phyloP scores from a whole-genome alignment of 2,113 vertebrate species.

The Spilogale gracilis region DNA sequence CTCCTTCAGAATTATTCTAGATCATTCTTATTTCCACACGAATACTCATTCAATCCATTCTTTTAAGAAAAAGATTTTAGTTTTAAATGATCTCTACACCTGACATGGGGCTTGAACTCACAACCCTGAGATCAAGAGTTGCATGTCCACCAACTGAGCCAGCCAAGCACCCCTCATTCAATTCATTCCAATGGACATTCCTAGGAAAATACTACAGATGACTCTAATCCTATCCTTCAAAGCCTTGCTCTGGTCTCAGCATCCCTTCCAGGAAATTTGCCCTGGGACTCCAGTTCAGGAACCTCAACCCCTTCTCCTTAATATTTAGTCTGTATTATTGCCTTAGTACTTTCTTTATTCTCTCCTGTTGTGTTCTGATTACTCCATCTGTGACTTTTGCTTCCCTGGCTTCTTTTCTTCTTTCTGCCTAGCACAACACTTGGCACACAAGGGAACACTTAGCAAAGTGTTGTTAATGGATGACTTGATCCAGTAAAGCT shows the following conservation, averaged over 20 bases:
- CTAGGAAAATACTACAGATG: constrained; percentile 46
- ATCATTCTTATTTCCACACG: constrained; percentile 18
- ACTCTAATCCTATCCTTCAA: background rate
- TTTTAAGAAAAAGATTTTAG: background rate
- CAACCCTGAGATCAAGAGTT: background rate
- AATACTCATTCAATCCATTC: constrained; percentile 1
- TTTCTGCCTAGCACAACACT: constrained; percentile 37
- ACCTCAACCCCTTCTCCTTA: background rate
- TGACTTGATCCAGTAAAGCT: constrained; percentile 54
- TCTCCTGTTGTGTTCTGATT: constrained; percentile 27
- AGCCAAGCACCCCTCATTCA: background rate
- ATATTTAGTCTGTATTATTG: constrained; percentile 30
- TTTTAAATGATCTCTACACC: background rate
- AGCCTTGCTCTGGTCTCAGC: background rate
- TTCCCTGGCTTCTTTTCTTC: constrained; percentile 49
- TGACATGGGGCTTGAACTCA: background rate
- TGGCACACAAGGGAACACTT: constrained; percentile 50
- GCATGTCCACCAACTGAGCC: background rate
- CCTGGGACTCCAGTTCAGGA: constrained; percentile 20
- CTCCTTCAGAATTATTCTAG: constrained; percentile 41
- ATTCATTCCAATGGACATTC: constrained; percentile 7
- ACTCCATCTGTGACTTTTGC: constrained; percentile 34
- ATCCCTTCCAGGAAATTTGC: background rate
- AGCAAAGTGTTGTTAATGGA: constrained; percentile 47
- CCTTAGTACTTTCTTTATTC: constrained; percentile 26